Evolutionary conservation across 2,113 vertebrate species (phyloP), one percentile per base, ranked within the genome.

Genomic region (Laticauda colubrina): DNA sequence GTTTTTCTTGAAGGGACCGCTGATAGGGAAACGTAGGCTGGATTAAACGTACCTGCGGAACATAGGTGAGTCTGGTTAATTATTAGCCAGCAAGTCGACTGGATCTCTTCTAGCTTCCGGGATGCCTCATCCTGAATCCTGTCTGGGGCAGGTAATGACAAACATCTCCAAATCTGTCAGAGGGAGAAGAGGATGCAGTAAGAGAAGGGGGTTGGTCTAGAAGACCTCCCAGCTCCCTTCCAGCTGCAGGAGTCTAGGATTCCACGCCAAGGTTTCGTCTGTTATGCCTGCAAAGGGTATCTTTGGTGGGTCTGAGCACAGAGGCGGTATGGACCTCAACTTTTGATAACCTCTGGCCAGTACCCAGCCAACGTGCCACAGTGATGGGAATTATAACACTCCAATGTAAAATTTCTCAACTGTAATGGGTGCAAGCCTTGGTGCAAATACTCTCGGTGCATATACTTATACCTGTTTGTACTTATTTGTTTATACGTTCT

Each of bases 41-140:
- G 90, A 87, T 57, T 21, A 7, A 95, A 93, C 0, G 55, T 93
- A 18, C 90, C 95, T 94, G 95, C 85, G 45, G 48, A 81, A n/a
- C 18, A 91, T 90, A 34, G 94, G 95, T 95, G 61, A 92, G 57
- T 34, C 89, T 93, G 96, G 95, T 97, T 97, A 97, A 97, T 96
- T 88, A 96, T 96, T 96, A 93, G 91, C 24, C 81, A 89, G 90
- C 29, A 57, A 21, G 15, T 20, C 21, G 69, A 26, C 39, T 0
- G 45, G 89, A 53, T 69, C 45, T 90, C 87, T 86, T 96, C 95
- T 92, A 93, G 90, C 93, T 94, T 92, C 92, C 69, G 57, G 92
- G 94, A 94, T 96, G 95, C 96, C 95, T 95, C 48, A 14, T 94
- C 59, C 23, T 48, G 57, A 43, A 34, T 14, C 85, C 1, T 91